Evolutionary conservation across 2,113 vertebrate species (phyloP).

Genomic region (Elaphurus davidianus): DNA sequence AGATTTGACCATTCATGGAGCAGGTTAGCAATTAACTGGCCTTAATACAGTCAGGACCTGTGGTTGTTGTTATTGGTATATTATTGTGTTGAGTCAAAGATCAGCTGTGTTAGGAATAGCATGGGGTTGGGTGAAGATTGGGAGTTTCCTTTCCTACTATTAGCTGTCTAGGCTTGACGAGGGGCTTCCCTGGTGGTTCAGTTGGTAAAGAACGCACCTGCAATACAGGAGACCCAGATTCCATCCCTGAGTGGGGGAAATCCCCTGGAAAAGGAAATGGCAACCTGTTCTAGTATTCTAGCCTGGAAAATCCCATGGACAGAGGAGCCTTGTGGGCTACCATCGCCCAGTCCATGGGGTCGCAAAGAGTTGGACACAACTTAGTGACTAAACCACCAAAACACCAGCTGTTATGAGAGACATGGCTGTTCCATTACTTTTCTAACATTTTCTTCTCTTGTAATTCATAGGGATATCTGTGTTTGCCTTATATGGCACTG

Average conservation of each 20-base stretch:
- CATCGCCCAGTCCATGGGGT: not conserved
- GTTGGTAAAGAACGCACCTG: not conserved
- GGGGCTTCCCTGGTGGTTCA: not conserved
- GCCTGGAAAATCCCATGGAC: not conserved
- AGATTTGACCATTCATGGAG: not conserved
- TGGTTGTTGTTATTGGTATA: not conserved
- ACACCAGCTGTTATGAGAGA: not conserved
- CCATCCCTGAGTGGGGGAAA: not conserved
- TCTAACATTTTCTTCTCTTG: not conserved
- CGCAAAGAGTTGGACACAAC: not conserved
- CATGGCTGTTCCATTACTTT: too few relatives aligned
- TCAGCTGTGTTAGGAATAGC: not conserved
- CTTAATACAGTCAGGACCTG: not conserved
- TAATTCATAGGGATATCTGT: conserved; percentile 90
- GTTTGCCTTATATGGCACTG: conserved; percentile 97
- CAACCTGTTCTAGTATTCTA: not conserved
- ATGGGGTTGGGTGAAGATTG: not conserved
- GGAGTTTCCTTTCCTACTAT: not conserved
- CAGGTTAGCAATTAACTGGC: not conserved
- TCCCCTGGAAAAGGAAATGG: not conserved
- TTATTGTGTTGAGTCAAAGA: not conserved
- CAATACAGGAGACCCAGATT: not conserved
- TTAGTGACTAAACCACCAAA: not conserved
- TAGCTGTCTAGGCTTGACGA: not conserved
- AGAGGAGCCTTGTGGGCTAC: not conserved